Percentiles rank a stretch among this genome's conserved stretches.
phyloP scores from a whole-genome alignment of 2,888 invertebrate genomes.

The Lasius fuliginosus region DNA sequence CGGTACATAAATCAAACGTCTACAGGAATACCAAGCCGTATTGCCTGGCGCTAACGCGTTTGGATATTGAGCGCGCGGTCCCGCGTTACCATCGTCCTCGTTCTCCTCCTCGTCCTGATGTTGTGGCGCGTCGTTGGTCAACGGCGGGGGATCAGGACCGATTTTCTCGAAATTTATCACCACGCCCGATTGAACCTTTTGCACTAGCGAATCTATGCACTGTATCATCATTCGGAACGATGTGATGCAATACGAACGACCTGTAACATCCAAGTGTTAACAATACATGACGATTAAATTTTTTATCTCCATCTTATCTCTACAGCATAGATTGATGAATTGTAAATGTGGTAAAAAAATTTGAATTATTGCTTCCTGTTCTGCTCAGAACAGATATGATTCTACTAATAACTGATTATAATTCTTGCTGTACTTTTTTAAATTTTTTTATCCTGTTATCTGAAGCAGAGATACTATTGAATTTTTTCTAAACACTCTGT shows the following conservation, averaged over 20 bases:
- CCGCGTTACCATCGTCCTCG: slow-evolving; percentile 85
- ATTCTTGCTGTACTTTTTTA: background rate
- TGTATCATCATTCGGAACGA: slow-evolving; percentile 98
- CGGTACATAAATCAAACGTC: slow-evolving; percentile 96
- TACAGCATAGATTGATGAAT: background rate
- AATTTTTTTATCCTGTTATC: background rate
- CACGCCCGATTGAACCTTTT: slow-evolving; percentile 98
- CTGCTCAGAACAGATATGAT: background rate
- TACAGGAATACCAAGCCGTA: slow-evolving; percentile 95
- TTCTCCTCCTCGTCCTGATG: slow-evolving; percentile 88
- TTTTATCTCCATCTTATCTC: background rate
- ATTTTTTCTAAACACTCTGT: background rate
- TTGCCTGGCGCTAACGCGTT: slow-evolving; percentile 79
- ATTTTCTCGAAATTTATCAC: slow-evolving; percentile 99
- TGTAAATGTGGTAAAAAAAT: background rate
- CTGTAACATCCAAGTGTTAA: slow-evolving; percentile 85
- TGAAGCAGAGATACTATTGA: background rate
- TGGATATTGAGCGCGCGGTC: slow-evolving; percentile 75
- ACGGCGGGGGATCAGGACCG: slow-evolving; percentile 94
- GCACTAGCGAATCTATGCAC: slow-evolving; percentile 98
- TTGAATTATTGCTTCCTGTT: background rate
- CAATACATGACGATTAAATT: background rate
- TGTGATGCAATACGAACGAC: slow-evolving; percentile 97
- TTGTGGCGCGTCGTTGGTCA: slow-evolving; percentile 87
- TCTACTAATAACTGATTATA: background rate